Conservation (phyloP, 2,888 invertebrate genomes). For the Aproaerema taeniolella region DNA sequence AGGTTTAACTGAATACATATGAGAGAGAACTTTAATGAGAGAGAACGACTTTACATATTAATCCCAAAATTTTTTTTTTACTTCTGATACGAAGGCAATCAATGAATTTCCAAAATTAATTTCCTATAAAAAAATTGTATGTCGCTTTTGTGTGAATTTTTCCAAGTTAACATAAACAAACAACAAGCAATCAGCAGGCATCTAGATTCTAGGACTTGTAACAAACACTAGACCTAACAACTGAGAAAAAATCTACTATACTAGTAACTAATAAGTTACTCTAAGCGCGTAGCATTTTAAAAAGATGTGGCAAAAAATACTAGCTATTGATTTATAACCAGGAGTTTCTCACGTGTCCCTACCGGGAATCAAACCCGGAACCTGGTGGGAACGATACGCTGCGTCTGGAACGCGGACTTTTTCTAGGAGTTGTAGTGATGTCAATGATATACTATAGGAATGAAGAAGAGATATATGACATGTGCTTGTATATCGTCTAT, state of each 20-base stretch:
- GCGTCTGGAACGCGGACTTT: conserved; percentile 42
- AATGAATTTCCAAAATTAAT: no score
- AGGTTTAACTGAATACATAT: no score
- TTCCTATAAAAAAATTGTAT: no score
- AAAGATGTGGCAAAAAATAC: conserved; percentile 37
- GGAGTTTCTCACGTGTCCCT: conserved; percentile 67
- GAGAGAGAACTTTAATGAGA: no score
- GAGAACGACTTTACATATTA: not conserved
- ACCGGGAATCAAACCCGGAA: conserved; percentile 70
- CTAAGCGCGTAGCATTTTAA: conserved; percentile 19
- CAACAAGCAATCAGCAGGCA: no score
- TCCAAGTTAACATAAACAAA: not conserved
- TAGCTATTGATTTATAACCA: conserved; percentile 55
- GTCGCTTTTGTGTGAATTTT: no score
- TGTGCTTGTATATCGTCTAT: no score
- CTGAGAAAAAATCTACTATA: no score
- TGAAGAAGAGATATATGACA: no score
- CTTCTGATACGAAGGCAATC: not conserved
- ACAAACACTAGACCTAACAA: no score
- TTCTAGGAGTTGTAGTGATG: conserved; percentile 38
- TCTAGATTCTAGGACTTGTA: no score
- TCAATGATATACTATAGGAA: no score
- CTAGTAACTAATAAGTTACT: not conserved
- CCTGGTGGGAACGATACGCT: conserved; percentile 57
- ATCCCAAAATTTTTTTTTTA: not conserved